Evolutionary conservation across 2,113 vertebrate genomes (phyloP), one percentile per base, ranked within the genome.

Genomic region (Shinisaurus crocodilurus): DNA sequence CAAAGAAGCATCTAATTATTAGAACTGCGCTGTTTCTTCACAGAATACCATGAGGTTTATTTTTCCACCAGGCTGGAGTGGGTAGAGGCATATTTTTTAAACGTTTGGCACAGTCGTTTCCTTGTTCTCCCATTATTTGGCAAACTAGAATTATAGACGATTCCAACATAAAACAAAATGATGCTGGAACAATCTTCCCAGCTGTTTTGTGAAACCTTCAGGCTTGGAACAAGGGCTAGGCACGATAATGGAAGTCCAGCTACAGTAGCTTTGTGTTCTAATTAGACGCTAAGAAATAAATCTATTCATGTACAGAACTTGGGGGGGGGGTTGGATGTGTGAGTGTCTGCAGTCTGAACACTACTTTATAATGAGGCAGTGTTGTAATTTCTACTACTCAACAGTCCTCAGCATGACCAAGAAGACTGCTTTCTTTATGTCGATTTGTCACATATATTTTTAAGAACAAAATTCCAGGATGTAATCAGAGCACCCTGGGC

Each of bases 1-100:
- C 91, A 95, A 84, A 88, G 0, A 25, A 72, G 9, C 15, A 57
- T 43, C 87, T 93, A n/a, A 45, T 95, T 94, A 80, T 83, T 89
- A 67, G 0, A 0, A 75, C 48, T 86, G 13, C 88, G 48, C 91
- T 80, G 5, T 45, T 70, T 91, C 91, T 94, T 88, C 43, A 77
- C 23, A 85, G 93, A 95, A 90, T 60, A 48, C n/a, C 20, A 3
- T 65, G 40, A 32, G 89, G 50, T 83, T 92, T 93, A 3, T 86
- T 91, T 80, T 91, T 88, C 74, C 29, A 87, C 7, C 6, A 6
- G 15, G 29, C 16, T 88, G 34, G 45, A 86, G 85, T 34, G 13
- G 9, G 84, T 1, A 0, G 84, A 63, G 48, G 86, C 70, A 70
- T 25, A 90, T 48, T 86, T 88, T 88, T 0, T 63, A 40, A 40